Evolutionary conservation across 2,888 invertebrate genomes (phyloP), one percentile per base, ranked within the genome.

Genomic region (Gisinianus flammeolus): DNA sequence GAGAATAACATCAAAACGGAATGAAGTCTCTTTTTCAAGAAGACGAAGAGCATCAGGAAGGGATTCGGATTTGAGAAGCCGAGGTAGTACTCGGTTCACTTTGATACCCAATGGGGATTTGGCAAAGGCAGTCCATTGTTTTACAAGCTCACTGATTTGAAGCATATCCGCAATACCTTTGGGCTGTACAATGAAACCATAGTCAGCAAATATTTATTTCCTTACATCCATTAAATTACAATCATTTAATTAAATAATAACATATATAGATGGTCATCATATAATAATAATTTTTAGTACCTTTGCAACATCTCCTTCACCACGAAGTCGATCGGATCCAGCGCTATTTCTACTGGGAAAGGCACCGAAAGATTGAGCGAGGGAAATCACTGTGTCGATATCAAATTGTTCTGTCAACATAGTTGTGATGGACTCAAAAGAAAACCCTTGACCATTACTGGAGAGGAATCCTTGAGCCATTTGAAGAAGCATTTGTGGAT

Each of bases 41-140:
- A 84, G 67, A 44, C 84, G 52, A 4, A 84, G 77, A n/a, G 84
- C 84, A 52, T 83, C 83, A 5, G 84, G 84, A 35, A 84, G 81
- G 8, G 81, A 73, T 44, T 81, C 76, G 0, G 83, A 75, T 66
- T 84, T 84, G n/a, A 84, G 70, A 10, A 84, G 79, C 22, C 83
- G 73, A 3, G 84, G 84, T 4, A 83, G 79, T n/a, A 84, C 80
- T n/a, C 81, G 79, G 52, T 81, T 82, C 8, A 84, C 66, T 75
- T 82, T 82, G 64, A 82, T 79, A 6, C 84, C 84, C 12, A 81
- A 76, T 8, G 83, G 82, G 16, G 83, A 83, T 26, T 80, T 82
- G 35, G 77, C 72, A 62, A 84, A 84, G 16, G 80, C 80, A 2
- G 78, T 73, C 81, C 81, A 84, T 64, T 73, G 77, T 66, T 81